phyloP scores from a whole-genome alignment of 2,113 vertebrate species.

The Oreocharis arfaki region DNA sequence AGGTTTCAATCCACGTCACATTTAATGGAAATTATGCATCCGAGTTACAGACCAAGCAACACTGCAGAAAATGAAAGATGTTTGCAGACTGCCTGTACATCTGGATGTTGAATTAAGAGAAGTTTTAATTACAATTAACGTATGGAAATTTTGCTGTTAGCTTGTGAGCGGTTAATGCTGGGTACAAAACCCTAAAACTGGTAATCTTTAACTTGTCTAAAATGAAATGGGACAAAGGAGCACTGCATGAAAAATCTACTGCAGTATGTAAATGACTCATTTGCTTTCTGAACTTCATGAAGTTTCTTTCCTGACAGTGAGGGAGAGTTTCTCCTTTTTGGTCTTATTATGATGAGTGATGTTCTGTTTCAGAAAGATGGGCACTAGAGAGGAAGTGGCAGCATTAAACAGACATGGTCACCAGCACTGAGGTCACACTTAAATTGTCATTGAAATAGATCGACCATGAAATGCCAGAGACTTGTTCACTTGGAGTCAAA shows the following conservation, averaged over 20 bases:
- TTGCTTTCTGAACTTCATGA: neutral
- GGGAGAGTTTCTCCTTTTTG: neutral
- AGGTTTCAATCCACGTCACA: neutral
- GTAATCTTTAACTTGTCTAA: neutral
- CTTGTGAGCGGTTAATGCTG: neutral
- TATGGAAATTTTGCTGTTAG: neutral
- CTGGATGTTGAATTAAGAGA: neutral
- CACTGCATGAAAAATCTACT: neutral
- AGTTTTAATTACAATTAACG: neutral
- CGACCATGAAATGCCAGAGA: neutral
- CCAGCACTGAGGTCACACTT: neutral
- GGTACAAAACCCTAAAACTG: neutral
- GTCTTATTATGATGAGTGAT: neutral
- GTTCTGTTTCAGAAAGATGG: neutral
- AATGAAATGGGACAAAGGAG: neutral
- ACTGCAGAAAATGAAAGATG: neutral
- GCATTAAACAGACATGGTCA: neutral
- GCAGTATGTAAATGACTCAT: neutral
- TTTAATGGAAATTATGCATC: slow-evolving; percentile 19
- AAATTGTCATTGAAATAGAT: neutral
- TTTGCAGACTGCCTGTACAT: neutral
- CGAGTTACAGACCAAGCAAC: neutral
- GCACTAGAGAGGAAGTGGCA: neutral
- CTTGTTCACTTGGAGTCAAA: neutral
- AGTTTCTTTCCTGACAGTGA: neutral